These are phyloP conservation scores for Gnatocerus cornutus DNA, from an alignment of 2,888 invertebrate species.

Conservation along the genomic window DNA sequence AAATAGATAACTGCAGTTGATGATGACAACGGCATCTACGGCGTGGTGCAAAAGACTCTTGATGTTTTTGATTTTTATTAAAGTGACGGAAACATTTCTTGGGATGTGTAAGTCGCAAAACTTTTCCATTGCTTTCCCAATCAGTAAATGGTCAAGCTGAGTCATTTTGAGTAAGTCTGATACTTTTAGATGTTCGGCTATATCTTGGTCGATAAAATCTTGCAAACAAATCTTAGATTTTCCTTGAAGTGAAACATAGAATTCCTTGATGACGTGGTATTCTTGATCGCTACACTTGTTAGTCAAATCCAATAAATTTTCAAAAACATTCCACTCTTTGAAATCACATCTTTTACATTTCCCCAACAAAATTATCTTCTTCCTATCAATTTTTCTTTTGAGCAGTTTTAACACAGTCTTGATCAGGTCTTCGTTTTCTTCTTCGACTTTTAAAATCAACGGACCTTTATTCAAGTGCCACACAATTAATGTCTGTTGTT, in stretches of 20 bases:
- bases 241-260: conserved; percentile 1
- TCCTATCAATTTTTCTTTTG: not conserved
- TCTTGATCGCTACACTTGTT: not conserved
- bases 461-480: not conserved
- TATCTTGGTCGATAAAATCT: not conserved
- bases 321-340: not conserved
- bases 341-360: not conserved
- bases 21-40: not conserved
- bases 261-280: not conserved
- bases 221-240: not conserved
- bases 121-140: not conserved
- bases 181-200: not conserved
- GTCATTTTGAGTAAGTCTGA: not conserved
- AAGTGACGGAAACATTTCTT: not conserved
- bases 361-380: not conserved
- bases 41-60: not conserved
- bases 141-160: not conserved
- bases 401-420: not conserved
- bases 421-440: not conserved
- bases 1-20: not conserved
- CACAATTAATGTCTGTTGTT: not conserved
- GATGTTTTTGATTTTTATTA: not conserved
- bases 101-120: not conserved
- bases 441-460: not conserved
- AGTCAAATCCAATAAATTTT: not conserved